These are phyloP conservation scores for Omphaloscelis lunosa DNA, from an alignment of 2,888 invertebrate species.

Conservation along the genomic window DNA sequence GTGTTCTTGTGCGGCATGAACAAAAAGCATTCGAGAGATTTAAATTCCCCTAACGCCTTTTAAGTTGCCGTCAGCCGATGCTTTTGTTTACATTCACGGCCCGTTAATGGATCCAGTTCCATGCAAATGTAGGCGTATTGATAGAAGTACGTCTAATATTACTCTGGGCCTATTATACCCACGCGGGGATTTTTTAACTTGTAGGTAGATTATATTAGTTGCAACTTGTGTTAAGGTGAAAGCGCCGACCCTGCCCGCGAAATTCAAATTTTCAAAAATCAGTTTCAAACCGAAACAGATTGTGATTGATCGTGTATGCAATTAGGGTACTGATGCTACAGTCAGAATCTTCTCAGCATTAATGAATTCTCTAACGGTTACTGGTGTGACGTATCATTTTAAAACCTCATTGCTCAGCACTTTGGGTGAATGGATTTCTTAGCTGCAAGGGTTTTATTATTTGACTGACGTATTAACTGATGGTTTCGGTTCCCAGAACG, in stretches of 20 bases:
- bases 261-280: no score
- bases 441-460: no score
- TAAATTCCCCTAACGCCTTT: slow-evolving; percentile 79
- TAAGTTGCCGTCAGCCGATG: slow-evolving; percentile 79
- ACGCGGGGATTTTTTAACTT: slow-evolving; percentile 22
- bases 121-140: slow-evolving; percentile 74
- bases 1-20: slow-evolving; percentile 74
- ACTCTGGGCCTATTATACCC: slow-evolving; percentile 57
- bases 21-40: slow-evolving; percentile 73
- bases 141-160: slow-evolving; percentile 72
- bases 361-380: neutral
- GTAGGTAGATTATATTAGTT: neutral
- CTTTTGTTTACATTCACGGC: slow-evolving; percentile 79
- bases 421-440: no score
- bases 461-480: neutral
- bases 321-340: neutral
- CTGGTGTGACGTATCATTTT: neutral
- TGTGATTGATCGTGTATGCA: no score
- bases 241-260: no score
- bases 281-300: no score
- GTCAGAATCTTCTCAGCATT: neutral
- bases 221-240: no score
- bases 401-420: neutral
- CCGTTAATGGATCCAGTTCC: slow-evolving; percentile 81
- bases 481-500: neutral